Evolutionary conservation across 2,797 vertebrate species (phyloP), one percentile per base, ranked within the genome.

Genomic region (Argyrosomus regius): DNA sequence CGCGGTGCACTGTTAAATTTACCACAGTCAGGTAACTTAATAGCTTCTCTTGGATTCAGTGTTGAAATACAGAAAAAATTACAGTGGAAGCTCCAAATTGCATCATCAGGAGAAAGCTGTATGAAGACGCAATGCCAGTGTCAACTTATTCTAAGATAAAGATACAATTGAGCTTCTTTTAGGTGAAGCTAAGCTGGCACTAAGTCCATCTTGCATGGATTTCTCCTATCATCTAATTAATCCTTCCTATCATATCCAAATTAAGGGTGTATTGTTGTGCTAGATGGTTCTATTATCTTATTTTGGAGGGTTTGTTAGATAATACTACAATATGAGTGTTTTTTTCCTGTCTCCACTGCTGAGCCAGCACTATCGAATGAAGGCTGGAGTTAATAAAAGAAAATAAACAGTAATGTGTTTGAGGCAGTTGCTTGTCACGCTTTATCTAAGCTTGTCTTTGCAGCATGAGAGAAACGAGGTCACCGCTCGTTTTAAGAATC

Each of bases 351-450:
- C 50, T 54, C 35, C 1, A 7, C n/a, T 3, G 26, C 75, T 72
- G 46, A 77, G 74, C 57, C 77, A 89, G 67, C 67, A 50, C 10
- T 65, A 57, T 76, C 63, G 64, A 84, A 77, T 11, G 28, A 53
- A 74, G 58, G 41, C 77, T 81, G 63, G 57, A 78, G 65, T 82
- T 80, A 75, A 85, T 82, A 80, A 63, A 86, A 84, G 75, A 62
- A 85, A 87, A 87, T 64, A 85, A 85, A 90, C 75, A 83, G 71
- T 68, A 49, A 68, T 46, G 50, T 72, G 72, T 81, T 78, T 60
- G 13, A 72, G 35, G 64, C 70, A 66, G 49, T 84, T 70, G 70
- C 65, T 78, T 10, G 18, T 80, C 77, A 60, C 78, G 66, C 67
- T 76, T 83, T 87, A 75, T 61, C 56, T 76, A 72, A 86, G 61